Evolutionary conservation across 2,888 invertebrate genomes (phyloP), one percentile per base, ranked within the genome.

Genomic region (Noctuana brunneofusca): DNA sequence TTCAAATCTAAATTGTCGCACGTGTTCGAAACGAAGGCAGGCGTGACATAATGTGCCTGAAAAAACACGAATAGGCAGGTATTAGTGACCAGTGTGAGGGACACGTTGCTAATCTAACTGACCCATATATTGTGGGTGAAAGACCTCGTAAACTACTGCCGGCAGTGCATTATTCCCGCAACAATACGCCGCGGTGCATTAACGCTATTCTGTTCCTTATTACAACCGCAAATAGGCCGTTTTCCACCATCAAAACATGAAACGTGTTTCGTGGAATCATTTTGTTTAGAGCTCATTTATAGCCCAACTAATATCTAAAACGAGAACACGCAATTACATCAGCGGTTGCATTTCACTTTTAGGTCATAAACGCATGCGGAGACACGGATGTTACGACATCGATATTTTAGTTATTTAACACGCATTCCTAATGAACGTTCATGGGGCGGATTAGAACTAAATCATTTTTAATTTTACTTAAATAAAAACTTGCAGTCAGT

Each of bases 51-150:
- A 64, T 38, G 53, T 63, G 63, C 65, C 52, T 63, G 65, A 68
- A 68, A 68, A 66, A 64, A 46, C 32, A 38, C 27, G 16, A 48
- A 65, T 54, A 63, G 63, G 65, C 65, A 50, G 64, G 48, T 62
- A 38, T 65, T 66, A 68, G 65, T 68, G 63, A 67, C 58, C 60
- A 58, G 60, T 66, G 64, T 57, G 59, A 74, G 71, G 76, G 84
- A 79, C 84, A 83, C 84, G 80, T 83, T 80, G 83, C 87, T 90
- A 91, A 89, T 90, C 90, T 90, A 82, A 84, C 84, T 91, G 90
- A 90, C 90, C 90, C 80, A 91, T 91, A 89, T 90, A 81, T 76
- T 79, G 78, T 78, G 80, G 90, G 90, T 90, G 90, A 91, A 90
- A 89, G 89, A 91, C 90, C 90, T 89, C 90, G 81, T 91, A 89